phyloP scores from a whole-genome alignment of 37 sponge, comb jelly and placozoan genomes.

The Corticium candelabrum region DNA sequence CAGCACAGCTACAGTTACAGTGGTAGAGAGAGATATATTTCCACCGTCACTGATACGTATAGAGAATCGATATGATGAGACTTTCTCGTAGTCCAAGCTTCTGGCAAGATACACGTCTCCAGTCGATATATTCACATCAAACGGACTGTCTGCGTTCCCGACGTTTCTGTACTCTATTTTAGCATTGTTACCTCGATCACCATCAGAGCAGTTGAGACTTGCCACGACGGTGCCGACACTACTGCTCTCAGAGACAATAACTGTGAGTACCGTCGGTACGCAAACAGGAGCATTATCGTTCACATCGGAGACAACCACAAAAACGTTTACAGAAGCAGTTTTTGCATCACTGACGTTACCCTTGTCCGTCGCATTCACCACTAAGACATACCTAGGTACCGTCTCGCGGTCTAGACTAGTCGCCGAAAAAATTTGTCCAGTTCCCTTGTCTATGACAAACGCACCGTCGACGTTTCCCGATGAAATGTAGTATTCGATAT shows the following conservation, averaged over 20 bases:
- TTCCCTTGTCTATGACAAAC: constrained; percentile 8
- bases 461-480: background rate
- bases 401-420: constrained; percentile 22
- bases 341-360: background rate
- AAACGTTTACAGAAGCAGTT: background rate
- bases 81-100: background rate
- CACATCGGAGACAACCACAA: background rate
- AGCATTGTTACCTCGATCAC: background rate
- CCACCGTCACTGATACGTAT: background rate
- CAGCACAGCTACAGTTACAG: background rate
- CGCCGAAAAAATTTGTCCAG: constrained; percentile 29
- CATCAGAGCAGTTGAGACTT: background rate
- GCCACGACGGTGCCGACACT: background rate
- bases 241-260: constrained; percentile 20
- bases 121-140: background rate
- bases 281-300: background rate
- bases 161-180: background rate
- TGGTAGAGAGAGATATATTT: background rate
- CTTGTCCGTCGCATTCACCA: background rate
- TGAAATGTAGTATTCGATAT: background rate
- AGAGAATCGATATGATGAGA: background rate
- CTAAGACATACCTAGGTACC: background rate
- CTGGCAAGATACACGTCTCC: background rate
- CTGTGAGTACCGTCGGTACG: constrained; percentile 23
- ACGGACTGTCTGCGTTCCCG: background rate